These are phyloP conservation scores for Rhincodon typus DNA, from an alignment of 2,797 vertebrate genomes.

Conservation along the genomic window DNA sequence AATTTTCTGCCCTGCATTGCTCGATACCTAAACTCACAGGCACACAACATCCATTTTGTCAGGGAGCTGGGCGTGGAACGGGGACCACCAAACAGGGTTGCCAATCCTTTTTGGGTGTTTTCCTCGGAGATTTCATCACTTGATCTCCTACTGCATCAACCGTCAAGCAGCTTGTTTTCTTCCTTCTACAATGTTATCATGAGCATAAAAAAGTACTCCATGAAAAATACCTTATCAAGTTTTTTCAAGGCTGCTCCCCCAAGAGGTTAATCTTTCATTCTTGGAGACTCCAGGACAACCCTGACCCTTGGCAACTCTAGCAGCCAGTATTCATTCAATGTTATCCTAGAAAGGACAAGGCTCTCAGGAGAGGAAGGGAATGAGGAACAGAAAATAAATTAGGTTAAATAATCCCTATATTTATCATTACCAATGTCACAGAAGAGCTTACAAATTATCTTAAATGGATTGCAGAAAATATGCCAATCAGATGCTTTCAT, in stretches of 20 bases:
- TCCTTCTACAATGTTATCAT: not conserved
- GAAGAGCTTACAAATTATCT: not conserved
- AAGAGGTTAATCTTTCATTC: not conserved
- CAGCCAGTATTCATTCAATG: not conserved
- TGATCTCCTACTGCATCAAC: not conserved
- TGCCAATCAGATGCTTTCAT: not conserved
- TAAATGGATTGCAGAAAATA: not conserved
- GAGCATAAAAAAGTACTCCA: not conserved
- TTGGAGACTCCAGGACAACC: not conserved
- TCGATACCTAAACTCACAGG: not conserved
- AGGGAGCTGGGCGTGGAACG: not conserved
- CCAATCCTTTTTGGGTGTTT: not conserved
- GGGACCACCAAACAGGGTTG: not conserved
- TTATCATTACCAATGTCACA: not conserved
- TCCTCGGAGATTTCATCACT: not conserved
- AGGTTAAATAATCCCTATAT: not conserved
- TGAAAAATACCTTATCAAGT: not conserved
- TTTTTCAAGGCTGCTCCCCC: not conserved
- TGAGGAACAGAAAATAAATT: not conserved
- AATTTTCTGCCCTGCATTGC: not conserved
- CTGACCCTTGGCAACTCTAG: not conserved
- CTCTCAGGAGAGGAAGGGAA: not conserved
- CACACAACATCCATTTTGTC: not conserved
- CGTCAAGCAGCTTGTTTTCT: not conserved
- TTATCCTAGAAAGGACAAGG: not conserved